phyloP scores from a whole-genome alignment of 2,888 invertebrate genomes.

The Troglohyphantes excavatus region DNA sequence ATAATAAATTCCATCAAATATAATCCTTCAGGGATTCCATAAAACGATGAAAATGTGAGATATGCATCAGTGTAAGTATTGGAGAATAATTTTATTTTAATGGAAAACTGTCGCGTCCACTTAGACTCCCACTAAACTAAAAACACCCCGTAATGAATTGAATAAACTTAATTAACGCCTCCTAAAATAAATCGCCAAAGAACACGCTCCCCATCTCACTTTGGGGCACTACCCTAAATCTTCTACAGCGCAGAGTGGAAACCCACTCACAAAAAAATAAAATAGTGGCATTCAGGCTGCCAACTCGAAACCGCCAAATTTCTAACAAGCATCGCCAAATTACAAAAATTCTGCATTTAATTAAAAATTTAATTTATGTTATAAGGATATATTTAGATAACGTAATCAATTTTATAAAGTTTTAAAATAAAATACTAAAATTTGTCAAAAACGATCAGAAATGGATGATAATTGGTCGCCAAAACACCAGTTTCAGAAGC shows the following conservation, averaged over 20 bases:
- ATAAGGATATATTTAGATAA: too few species aligned
- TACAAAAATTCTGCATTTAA: too few species aligned
- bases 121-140: background rate
- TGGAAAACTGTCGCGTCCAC: background rate
- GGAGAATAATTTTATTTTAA: background rate
- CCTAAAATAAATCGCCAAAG: conserved; percentile 52
- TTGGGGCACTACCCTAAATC: conserved; percentile 41
- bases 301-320: too few species aligned
- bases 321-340: too few species aligned
- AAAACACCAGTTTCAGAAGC: too few species aligned
- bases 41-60: background rate
- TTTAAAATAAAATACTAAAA: too few species aligned
- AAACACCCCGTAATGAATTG: background rate
- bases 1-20: too few species aligned
- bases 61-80: background rate
- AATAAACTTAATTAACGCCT: background rate
- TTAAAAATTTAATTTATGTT: too few species aligned
- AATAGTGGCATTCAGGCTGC: background rate
- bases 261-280: background rate
- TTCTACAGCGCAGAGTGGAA: conserved; percentile 13
- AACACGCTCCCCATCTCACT: background rate
- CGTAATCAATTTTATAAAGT: too few species aligned
- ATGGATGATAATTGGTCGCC: too few species aligned
- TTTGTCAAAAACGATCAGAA: too few species aligned
- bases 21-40: too few species aligned